Evolutionary conservation across 2,113 vertebrate species (phyloP), one percentile per base, ranked within the genome.

Genomic region (Rhadina sibilatrix): DNA sequence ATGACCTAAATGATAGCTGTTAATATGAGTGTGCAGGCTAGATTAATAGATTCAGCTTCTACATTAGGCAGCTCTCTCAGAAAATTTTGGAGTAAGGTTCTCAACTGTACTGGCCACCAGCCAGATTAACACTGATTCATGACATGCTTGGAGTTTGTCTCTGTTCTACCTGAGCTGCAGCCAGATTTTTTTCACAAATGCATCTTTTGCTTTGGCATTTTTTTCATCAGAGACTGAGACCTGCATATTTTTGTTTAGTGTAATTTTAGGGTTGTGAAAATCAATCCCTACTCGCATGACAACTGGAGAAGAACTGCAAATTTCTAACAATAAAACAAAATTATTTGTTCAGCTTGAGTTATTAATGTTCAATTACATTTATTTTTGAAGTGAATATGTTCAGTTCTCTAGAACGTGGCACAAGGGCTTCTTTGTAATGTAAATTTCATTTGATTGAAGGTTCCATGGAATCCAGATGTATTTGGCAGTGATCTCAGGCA

Each of bases 381-480:
- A 93, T 87, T 97, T 97, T 97, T 83, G 76, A 95, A 95, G 74
- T 72, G 79, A 92, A 66, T 97, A 90, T 95, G 52, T 91, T 94
- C 83, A 70, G 47, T 95, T 92, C 65, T 42, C 80, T 61, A 46
- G 83, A 93, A 89, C 87, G 49, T 70, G 87, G 59, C 53, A 93
- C 28, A 91, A 97, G 96, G 64, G 35, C 87, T 71, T 72, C 90
- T 97, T 97, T 97, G 72, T 97, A 95, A 98, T 97, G 97, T 87
- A 97, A 96, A 97, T 97, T 66, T 90, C 54, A 88, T 89, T 87
- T 81, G 87, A 94, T 80, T 95, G 93, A 84, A 96, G 61, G 47
- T 83, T 93, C 44, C 88, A 42, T 90, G 79, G 91, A 96, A 93
- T 50, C 38, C 56, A 87, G 89, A 70, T 83, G 28, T 56, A 63